Conservation (phyloP, 1,140 invertebrate genomes). For the Zaprionus inermis region DNA sequence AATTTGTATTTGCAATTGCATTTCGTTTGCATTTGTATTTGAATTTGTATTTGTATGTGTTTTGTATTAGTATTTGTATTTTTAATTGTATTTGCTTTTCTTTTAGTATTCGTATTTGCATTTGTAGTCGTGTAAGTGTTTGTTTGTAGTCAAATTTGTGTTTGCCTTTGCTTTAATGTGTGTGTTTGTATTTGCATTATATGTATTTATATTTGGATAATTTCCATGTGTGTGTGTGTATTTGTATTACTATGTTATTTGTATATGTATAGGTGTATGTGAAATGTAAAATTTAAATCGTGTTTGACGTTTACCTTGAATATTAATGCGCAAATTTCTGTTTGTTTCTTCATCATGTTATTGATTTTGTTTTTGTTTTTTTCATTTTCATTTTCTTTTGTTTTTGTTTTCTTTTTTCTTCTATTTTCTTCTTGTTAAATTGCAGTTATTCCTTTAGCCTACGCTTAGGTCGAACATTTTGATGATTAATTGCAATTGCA, state of each 20-base stretch:
- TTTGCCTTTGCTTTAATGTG: constrained; percentile 55
- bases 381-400: constrained; percentile 10
- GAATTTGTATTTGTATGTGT: constrained; percentile 63
- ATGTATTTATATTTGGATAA: constrained; percentile 31
- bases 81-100: constrained; percentile 5
- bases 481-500: constrained; percentile 60
- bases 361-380: constrained; percentile 8
- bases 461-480: constrained; percentile 54
- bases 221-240: constrained; percentile 29
- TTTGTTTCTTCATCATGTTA: constrained; percentile 29
- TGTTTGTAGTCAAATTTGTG: constrained; percentile 29
- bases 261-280: constrained; percentile 50
- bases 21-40: constrained; percentile 59
- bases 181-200: constrained; percentile 40
- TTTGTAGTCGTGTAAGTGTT: background rate
- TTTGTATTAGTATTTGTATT: constrained; percentile 55
- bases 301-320: constrained; percentile 65
- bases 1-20: constrained; percentile 25
- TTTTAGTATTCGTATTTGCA: constrained; percentile 45
- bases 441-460: constrained; percentile 66
- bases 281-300: constrained; percentile 72
- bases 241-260: constrained; percentile 3
- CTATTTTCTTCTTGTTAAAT: constrained; percentile 46
- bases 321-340: constrained; percentile 64
- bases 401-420: constrained; percentile 7